Conservation (phyloP, 1,140 invertebrate genomes). For the Zophobas atratus region DNA sequence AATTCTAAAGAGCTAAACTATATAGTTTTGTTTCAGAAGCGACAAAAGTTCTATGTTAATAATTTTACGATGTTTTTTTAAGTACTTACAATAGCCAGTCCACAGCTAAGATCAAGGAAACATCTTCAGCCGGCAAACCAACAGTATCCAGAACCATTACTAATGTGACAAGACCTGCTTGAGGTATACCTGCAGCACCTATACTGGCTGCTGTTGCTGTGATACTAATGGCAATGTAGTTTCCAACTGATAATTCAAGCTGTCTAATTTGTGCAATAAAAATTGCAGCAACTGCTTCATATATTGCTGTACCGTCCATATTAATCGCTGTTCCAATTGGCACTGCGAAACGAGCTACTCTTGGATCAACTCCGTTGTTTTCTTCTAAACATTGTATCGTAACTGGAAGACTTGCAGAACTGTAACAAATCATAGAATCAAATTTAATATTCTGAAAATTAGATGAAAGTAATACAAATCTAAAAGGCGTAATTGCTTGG, state of each 20-base stretch:
- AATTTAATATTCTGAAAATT: too few species aligned
- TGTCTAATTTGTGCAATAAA: conserved; percentile 86
- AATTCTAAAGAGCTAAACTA: too few species aligned
- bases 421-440: conserved; percentile 59
- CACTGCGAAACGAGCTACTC: conserved; percentile 87
- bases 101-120: conserved; percentile 87
- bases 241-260: conserved; percentile 76
- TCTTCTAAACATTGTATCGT: conserved; percentile 86
- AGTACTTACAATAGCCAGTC: conserved; percentile 89
- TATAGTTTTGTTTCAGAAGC: too few species aligned
- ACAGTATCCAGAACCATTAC: conserved; percentile 89
- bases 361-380: conserved; percentile 81
- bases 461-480: too few species aligned
- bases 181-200: conserved; percentile 91
- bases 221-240: conserved; percentile 75
- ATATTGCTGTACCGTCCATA: conserved; percentile 90
- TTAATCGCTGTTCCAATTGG: conserved; percentile 91
- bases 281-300: conserved; percentile 88
- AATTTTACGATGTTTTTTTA: too few species aligned
- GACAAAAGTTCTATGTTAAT: too few species aligned
- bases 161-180: conserved; percentile 88
- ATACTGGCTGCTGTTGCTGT: conserved; percentile 91
- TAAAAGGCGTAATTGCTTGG: too few species aligned
- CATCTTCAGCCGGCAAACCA: conserved; percentile 85
- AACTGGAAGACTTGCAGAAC: conserved; percentile 82